These are phyloP conservation scores for Perizoma flavofasciatum DNA, from an alignment of 2,888 invertebrate species.

Conservation along the genomic window DNA sequence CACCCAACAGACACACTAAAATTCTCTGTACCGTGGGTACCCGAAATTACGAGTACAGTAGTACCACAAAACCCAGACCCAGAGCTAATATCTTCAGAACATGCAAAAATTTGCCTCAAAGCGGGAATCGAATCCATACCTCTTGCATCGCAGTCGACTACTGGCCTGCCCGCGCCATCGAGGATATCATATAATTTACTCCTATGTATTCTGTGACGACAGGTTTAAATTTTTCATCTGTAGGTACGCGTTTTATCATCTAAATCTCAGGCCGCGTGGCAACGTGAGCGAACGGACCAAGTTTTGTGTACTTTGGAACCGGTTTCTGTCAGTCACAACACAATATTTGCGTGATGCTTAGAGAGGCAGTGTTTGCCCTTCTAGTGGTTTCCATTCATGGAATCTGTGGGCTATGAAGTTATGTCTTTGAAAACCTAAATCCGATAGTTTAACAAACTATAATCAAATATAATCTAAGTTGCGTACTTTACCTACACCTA, in stretches of 20 bases:
- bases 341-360: slow-evolving; percentile 69
- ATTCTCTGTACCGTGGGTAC: no score
- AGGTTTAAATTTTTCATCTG: slow-evolving; percentile 16
- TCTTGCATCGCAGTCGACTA: no score
- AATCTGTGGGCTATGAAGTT: slow-evolving; percentile 28
- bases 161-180: no score
- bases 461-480: no score
- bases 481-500: no score
- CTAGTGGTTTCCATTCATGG: slow-evolving; percentile 61
- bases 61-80: no score
- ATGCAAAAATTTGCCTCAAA: no score
- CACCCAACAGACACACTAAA: no score
- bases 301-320: slow-evolving; percentile 64
- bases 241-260: slow-evolving; percentile 37
- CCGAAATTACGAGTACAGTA: no score
- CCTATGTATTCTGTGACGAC: neutral
- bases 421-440: slow-evolving; percentile 18
- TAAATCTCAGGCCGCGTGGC: slow-evolving; percentile 44
- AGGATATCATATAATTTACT: neutral
- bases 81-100: no score
- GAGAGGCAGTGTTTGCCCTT: slow-evolving; percentile 52
- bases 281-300: slow-evolving; percentile 54
- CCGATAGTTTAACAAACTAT: neutral
- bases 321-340: slow-evolving; percentile 64
- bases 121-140: no score